These are phyloP conservation scores for Vimba vimba DNA, from an alignment of 2,113 vertebrate species.

Conservation along the genomic window DNA sequence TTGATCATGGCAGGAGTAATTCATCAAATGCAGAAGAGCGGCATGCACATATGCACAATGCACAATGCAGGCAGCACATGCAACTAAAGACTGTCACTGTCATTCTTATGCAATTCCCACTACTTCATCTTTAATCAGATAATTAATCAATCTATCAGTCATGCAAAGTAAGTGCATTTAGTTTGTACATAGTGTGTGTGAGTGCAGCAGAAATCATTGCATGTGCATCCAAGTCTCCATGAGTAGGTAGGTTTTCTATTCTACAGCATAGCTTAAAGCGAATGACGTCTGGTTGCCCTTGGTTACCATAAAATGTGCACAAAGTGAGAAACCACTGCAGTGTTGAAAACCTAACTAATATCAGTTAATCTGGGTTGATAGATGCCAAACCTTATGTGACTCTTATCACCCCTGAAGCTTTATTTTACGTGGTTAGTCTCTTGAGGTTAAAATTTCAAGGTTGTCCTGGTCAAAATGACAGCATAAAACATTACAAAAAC, in stretches of 20 bases:
- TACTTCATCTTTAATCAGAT: background rate
- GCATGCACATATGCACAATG: background rate
- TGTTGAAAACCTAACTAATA: background rate
- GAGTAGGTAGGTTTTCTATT: background rate
- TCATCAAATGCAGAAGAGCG: constrained; percentile 10
- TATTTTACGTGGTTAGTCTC: background rate
- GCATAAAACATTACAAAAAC: background rate
- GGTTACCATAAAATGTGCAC: constrained; percentile 7
- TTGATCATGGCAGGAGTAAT: constrained; percentile 13
- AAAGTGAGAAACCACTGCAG: background rate
- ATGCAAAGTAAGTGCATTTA: background rate
- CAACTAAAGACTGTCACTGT: background rate
- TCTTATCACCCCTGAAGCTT: background rate
- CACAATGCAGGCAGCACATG: background rate
- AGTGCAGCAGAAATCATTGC: background rate
- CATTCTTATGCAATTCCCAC: background rate
- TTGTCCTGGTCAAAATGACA: background rate
- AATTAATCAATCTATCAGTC: constrained; percentile 16
- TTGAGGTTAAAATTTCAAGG: background rate
- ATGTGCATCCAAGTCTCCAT: constrained; percentile 2
- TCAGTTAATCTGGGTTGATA: background rate
- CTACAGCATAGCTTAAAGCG: constrained; percentile 3
- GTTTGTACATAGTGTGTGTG: background rate
- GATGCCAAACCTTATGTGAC: background rate
- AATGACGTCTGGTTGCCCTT: constrained; percentile 1